A percentile compares a stretch with the other conserved stretches of the same genome.
phyloP scores from a whole-genome alignment of 2,888 invertebrate genomes.

The Heliconius ethilla region DNA sequence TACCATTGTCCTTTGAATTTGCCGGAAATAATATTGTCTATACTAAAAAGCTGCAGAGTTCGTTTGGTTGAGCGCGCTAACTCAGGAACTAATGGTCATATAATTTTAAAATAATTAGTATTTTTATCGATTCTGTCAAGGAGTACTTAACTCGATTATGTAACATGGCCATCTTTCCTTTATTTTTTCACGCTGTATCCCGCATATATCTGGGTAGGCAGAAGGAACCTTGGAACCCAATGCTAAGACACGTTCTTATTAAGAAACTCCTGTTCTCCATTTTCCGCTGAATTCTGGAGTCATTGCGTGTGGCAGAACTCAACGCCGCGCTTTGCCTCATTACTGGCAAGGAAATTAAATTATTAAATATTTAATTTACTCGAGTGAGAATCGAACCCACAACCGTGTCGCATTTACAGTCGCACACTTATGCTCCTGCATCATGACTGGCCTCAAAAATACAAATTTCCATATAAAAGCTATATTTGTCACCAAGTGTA shows the following conservation, averaged over 20 bases:
- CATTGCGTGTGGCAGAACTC: not conserved
- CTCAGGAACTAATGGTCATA: not conserved
- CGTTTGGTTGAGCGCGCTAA: not conserved
- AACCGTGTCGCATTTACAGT: no score
- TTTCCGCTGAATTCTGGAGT: not conserved
- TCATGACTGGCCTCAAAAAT: not conserved
- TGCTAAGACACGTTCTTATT: not conserved
- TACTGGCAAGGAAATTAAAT: not conserved
- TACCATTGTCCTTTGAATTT: not conserved
- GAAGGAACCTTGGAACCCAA: not conserved
- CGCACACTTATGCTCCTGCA: no score
- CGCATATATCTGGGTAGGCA: not conserved
- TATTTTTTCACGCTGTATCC: no score
- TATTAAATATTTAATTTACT: not conserved
- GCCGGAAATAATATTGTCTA: not conserved
- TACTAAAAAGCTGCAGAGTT: not conserved
- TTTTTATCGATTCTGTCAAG: no score
- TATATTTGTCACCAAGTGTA: not conserved
- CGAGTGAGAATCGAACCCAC: not conserved
- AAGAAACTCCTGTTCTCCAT: not conserved
- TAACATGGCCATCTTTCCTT: no score
- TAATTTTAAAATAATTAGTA: no score
- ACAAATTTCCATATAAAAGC: no score
- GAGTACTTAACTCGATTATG: no score
- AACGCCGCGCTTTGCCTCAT: not conserved